Percentiles rank a stretch among this genome's conserved stretches.
These are phyloP conservation scores for Rafetus swinhoei DNA, from an alignment of 2,113 vertebrate species.

Conservation along the genomic window DNA sequence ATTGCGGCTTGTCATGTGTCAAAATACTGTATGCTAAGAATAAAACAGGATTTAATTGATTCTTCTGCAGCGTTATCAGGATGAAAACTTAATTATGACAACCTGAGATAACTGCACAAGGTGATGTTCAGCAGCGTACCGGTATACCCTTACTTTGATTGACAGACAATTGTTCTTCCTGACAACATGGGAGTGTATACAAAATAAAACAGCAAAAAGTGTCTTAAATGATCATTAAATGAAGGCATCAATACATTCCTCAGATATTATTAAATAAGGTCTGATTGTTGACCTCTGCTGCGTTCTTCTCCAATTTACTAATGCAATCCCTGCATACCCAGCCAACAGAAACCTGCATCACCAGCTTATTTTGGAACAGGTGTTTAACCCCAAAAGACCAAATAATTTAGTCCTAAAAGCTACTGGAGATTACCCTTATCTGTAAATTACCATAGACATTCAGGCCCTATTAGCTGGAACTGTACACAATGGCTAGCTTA, in stretches of 20 bases:
- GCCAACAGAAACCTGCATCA: not conserved
- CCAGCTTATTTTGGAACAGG: not conserved
- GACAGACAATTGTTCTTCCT: not conserved
- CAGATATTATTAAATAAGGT: not conserved
- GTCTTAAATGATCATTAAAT: not conserved
- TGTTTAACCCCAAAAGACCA: not conserved
- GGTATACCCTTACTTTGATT: accelerated
- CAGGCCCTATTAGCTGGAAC: not conserved
- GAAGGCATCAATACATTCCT: not conserved
- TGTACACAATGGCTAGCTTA: not conserved
- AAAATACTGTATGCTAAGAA: not conserved
- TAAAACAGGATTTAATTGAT: not conserved
- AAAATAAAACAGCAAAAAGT: not conserved
- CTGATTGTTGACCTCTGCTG: not conserved
- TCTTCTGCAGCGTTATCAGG: not conserved
- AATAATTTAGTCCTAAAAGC: not conserved
- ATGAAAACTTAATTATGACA: not conserved
- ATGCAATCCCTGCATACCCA: not conserved
- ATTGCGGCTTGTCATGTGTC: not conserved
- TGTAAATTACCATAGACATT: too few species aligned
- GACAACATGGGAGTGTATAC: not conserved
- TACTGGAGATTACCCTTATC: too few species aligned
- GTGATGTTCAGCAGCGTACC: not conserved
- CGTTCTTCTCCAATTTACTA: not conserved
- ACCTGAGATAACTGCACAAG: not conserved